Conservation (phyloP, 2,888 invertebrate genomes). For the Epicampocera succincta region DNA sequence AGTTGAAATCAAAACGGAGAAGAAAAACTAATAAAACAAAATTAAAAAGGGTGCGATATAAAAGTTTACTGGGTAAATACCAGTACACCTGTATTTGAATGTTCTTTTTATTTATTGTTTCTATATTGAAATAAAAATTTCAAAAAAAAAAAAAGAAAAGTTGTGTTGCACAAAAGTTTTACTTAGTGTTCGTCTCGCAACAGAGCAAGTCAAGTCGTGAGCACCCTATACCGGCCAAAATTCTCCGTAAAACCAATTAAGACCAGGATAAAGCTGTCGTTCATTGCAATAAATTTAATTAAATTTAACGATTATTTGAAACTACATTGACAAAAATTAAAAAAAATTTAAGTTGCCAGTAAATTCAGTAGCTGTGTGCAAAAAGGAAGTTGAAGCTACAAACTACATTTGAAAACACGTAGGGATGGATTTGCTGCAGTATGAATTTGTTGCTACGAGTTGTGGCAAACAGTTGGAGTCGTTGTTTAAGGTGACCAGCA, state of each 20-base stretch:
- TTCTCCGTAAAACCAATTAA: not conserved
- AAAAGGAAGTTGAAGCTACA: not conserved
- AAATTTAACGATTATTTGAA: not conserved
- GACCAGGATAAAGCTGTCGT: not conserved
- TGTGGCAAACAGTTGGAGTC: not conserved
- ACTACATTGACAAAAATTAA: not conserved
- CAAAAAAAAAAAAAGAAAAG: not conserved
- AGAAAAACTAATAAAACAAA: not conserved
- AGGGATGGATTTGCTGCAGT: not conserved
- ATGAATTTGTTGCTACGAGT: slow-evolving; percentile 9
- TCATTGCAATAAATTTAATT: not conserved
- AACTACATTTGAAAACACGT: slow-evolving; percentile 3
- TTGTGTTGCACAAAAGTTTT: slow-evolving; percentile 1
- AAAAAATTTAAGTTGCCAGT: not conserved
- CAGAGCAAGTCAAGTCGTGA: not conserved
- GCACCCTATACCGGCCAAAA: not conserved
- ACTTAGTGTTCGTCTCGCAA: not conserved
- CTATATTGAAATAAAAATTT: slow-evolving; percentile 20
- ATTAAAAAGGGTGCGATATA: not conserved
- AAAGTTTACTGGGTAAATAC: slow-evolving; percentile 1
- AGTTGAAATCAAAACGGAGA: slow-evolving; percentile 1
- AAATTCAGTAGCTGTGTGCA: not conserved
- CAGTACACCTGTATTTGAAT: slow-evolving; percentile 46
- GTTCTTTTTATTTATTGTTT: slow-evolving; percentile 35
- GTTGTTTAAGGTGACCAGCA: slow-evolving; percentile 9